phyloP scores from a whole-genome alignment of 2,888 invertebrate genomes.

The Orthonychiurus folsomi region DNA sequence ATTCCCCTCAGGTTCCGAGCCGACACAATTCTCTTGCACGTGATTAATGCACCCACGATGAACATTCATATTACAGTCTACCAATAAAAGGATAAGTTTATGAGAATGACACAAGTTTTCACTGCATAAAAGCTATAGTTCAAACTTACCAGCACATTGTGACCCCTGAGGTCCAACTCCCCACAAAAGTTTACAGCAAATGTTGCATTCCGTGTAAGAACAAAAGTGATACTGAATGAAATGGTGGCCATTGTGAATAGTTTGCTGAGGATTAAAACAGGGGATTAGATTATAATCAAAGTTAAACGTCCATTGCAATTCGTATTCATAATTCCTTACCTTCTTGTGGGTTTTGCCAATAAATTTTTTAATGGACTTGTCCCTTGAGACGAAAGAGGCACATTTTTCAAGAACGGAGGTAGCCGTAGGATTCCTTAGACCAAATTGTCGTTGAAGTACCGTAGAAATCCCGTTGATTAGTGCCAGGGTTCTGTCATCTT shows the following conservation, averaged over 20 bases:
- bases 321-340: too few relatives aligned
- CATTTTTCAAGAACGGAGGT: constrained; percentile 60
- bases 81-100: constrained; percentile 32
- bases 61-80: constrained; percentile 79
- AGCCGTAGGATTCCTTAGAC: constrained; percentile 54
- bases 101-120: background rate
- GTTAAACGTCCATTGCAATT: too few relatives aligned
- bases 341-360: constrained; percentile 62
- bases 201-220: constrained; percentile 83
- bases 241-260: constrained; percentile 79
- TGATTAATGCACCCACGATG: constrained; percentile 71
- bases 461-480: constrained; percentile 71
- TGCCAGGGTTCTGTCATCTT: constrained; percentile 56
- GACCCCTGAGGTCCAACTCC: constrained; percentile 96
- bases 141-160: constrained; percentile 73
- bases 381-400: constrained; percentile 75
- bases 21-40: constrained; percentile 73
- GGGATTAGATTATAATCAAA: too few relatives aligned
- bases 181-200: constrained; percentile 84
- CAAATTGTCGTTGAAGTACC: constrained; percentile 66
- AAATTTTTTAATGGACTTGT: constrained; percentile 62
- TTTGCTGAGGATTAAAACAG: too few relatives aligned
- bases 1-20: constrained; percentile 46
- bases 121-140: too few relatives aligned
- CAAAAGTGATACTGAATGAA: constrained; percentile 80